These are phyloP conservation scores for Onychomys leucogaster DNA, from an alignment of 2,797 vertebrate species.

Conservation along the genomic window DNA sequence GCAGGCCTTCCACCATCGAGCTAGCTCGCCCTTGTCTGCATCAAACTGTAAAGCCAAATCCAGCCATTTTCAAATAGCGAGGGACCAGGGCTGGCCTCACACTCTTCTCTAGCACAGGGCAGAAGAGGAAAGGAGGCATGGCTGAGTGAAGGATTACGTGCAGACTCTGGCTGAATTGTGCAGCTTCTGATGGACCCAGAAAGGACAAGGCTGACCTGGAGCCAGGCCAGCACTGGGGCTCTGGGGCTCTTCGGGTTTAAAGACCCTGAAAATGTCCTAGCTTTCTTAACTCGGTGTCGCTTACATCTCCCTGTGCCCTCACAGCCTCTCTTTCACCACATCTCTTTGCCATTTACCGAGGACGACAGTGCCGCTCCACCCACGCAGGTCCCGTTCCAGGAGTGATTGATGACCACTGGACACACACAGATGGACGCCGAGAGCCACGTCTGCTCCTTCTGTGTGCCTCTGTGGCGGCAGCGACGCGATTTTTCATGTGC, in stretches of 20 bases:
- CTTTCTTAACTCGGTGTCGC: neutral
- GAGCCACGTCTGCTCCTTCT: slow-evolving; percentile 50
- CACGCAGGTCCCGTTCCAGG: slow-evolving; percentile 48
- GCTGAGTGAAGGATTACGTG: neutral
- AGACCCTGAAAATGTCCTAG: neutral
- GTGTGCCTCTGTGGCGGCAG: neutral
- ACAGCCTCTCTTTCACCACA: slow-evolving; percentile 53
- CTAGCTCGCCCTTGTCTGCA: neutral
- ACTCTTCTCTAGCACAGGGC: neutral
- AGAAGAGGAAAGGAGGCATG: no score
- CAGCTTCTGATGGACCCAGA: neutral
- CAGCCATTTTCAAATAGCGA: neutral
- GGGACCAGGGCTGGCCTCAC: neutral
- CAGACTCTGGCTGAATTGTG: neutral
- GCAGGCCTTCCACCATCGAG: neutral
- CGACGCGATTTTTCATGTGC: slow-evolving; percentile 65
- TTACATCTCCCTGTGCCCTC: neutral
- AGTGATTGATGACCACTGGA: slow-evolving; percentile 70
- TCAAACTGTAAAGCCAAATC: neutral
- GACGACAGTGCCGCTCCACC: neutral
- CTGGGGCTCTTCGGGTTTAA: slow-evolving; percentile 12
- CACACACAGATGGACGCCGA: slow-evolving; percentile 43
- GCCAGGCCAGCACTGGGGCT: neutral
- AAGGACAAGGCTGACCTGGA: neutral
- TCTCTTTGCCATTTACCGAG: slow-evolving; percentile 62